A percentile compares a stretch with the other conserved stretches of the same genome.
Conservation (phyloP, 2,888 invertebrate species). For the Phasia obesa region DNA sequence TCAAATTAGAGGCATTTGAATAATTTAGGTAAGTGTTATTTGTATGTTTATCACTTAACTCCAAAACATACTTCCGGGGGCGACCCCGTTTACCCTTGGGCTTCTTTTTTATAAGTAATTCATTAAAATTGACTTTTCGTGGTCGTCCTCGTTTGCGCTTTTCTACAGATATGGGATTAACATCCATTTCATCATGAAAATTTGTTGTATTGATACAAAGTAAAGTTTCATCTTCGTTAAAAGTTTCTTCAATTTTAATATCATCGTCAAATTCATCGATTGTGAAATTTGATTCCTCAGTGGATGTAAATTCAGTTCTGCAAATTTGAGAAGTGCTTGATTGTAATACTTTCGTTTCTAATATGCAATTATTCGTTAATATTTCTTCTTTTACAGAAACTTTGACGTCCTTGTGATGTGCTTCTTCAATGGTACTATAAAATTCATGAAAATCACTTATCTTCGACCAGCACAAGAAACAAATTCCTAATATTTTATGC, state of each 20-base stretch:
- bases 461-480: conserved; percentile 75
- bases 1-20: neutral
- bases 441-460: conserved; percentile 75
- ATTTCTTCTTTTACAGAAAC: neutral
- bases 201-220: neutral
- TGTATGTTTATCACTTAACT: neutral
- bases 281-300: neutral
- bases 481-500: conserved; percentile 65
- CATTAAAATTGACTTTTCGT: neutral
- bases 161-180: neutral
- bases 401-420: conserved; percentile 41
- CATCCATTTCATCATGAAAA: no score
- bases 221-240: neutral
- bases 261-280: neutral
- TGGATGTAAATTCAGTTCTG: neutral
- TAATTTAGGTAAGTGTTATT: neutral
- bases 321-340: neutral
- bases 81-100: conserved; percentile 36
- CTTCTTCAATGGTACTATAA: conserved; percentile 74
- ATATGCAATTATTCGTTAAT: neutral
- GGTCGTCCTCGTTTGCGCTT: conserved; percentile 46
- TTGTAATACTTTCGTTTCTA: neutral
- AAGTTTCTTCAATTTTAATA: conserved; percentile 9
- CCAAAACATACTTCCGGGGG: conserved; percentile 8
- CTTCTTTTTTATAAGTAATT: neutral